phyloP scores from a whole-genome alignment of 2,113 vertebrate genomes.

The Pluvialis apricaria region DNA sequence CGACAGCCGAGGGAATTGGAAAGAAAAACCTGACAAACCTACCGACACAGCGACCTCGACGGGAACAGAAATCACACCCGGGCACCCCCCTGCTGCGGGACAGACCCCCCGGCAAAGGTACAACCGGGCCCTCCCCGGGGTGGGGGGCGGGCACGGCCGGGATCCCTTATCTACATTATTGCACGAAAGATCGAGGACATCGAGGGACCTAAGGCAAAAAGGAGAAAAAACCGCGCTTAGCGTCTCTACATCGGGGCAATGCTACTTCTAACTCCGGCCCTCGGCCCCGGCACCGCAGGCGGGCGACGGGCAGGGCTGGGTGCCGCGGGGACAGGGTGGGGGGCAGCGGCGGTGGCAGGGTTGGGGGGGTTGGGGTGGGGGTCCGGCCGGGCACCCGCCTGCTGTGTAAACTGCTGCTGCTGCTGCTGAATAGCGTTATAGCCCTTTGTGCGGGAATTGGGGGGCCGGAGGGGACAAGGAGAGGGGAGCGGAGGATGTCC shows the following conservation, averaged over 20 bases:
- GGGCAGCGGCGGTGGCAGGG: not conserved
- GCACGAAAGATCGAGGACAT: slow-evolving; percentile 76
- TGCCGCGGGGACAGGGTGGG: not conserved
- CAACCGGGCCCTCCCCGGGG: not conserved
- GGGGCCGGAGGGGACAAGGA: not conserved
- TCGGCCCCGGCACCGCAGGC: not conserved
- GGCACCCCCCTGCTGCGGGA: not conserved
- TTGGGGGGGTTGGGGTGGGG: not conserved
- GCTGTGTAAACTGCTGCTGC: slow-evolving; percentile 64
- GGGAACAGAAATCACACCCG: slow-evolving; percentile 16
- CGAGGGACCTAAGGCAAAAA: slow-evolving; percentile 77
- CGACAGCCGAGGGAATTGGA: slow-evolving; percentile 12
- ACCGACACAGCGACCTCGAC: slow-evolving; percentile 47
- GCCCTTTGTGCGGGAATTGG: slow-evolving; percentile 53
- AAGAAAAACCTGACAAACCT: slow-evolving; percentile 62
- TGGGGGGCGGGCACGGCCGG: not conserved
- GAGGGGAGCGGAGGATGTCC: not conserved
- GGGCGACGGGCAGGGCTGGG: not conserved
- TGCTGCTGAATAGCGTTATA: slow-evolving; percentile 44
- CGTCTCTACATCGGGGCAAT: slow-evolving; percentile 62
- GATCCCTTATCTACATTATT: slow-evolving; percentile 73
- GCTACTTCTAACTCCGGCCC: slow-evolving; percentile 56
- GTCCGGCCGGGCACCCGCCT: not conserved
- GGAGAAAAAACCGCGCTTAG: slow-evolving; percentile 62
- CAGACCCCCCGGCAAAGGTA: not conserved